Base-by-base conservation (phyloP, 2,888 invertebrate genomes). In the Scaeva pyrastri region DNA sequence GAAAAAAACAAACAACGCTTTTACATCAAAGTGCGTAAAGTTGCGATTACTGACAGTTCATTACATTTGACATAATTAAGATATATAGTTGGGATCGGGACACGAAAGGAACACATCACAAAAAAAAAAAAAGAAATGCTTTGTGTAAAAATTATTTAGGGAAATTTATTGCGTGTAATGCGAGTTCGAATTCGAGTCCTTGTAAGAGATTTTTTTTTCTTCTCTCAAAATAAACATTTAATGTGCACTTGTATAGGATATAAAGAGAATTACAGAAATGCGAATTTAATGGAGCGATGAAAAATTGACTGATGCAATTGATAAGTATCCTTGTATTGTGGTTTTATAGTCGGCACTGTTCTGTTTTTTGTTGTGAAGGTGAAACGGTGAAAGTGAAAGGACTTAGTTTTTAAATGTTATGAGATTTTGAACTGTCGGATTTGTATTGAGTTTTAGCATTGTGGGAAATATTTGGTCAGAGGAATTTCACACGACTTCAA, bases 1-100 rank as follows among this genome's bases (percentile, higher is more conserved):
- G n/a, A 10, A 56, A 10, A n/a, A 16, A 31, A n/a, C 10, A 10
- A 31, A 31, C 1, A 16, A 31, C 1, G 72, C 56, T 52, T 39
- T 62, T 43, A 45, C 76, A 56, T 80, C 83, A 70, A 79, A 78
- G 66, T 72, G 84, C 76, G 84, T 85, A 77, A 62, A 73, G 64
- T 52, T 78, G 43, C 87, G 81, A 88, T 88, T 89, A 87, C 87
- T 88, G 86, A 88, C 89, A 89, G 84, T 64, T 86, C 88, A 88
- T 88, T 88, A 88, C 88, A 86, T 86, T 88, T 88, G 88, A 88
- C 88, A 88, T 88, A 88, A 88, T 88, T 84, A 88, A 85, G 85
- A 87, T 85, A 85, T 71, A 88, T 73, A 72, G 58, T 39, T 39
- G 50, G n/a, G 39, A 64, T 3, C 23, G 50, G n/a, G 39, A 64